Conservation (phyloP, 2,888 invertebrate genomes). For the Itoplectis maculator region DNA sequence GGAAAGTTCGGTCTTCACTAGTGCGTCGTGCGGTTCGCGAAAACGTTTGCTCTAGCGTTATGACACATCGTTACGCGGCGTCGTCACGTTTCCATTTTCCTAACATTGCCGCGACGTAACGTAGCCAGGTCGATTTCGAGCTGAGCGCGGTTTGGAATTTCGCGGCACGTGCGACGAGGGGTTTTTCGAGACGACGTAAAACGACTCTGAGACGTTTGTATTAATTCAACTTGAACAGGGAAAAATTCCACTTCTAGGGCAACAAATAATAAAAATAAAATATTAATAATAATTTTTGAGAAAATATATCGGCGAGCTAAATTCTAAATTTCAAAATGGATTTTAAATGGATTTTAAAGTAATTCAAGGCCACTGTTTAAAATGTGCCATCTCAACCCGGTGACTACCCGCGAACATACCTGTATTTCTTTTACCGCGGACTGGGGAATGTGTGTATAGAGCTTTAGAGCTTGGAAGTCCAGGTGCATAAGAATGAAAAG, state of each 20-base stretch:
- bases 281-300: background rate
- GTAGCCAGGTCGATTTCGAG: slow-evolving; percentile 13
- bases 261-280: too few species aligned
- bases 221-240: background rate
- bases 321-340: too few species aligned
- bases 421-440: too few species aligned
- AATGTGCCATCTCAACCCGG: too few species aligned
- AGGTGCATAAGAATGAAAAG: slow-evolving; percentile 32
- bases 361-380: too few species aligned
- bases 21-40: background rate
- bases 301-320: too few species aligned
- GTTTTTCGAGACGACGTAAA: background rate
- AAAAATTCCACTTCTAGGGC: too few species aligned
- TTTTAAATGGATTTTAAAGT: too few species aligned
- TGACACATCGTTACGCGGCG: slow-evolving; percentile 14
- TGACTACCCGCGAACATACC: too few species aligned
- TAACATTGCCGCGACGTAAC: background rate
- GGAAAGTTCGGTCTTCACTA: slow-evolving; percentile 19
- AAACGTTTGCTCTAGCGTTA: slow-evolving; percentile 8
- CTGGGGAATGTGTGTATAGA: background rate
- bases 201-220: background rate
- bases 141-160: background rate
- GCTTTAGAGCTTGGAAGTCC: slow-evolving; percentile 13
- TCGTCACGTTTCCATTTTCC: slow-evolving; percentile 17
- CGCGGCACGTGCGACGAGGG: background rate